Percentiles rank a stretch among this genome's conserved stretches.
Conservation (phyloP, 2,113 vertebrate species). For the Atrichornis clamosus region DNA sequence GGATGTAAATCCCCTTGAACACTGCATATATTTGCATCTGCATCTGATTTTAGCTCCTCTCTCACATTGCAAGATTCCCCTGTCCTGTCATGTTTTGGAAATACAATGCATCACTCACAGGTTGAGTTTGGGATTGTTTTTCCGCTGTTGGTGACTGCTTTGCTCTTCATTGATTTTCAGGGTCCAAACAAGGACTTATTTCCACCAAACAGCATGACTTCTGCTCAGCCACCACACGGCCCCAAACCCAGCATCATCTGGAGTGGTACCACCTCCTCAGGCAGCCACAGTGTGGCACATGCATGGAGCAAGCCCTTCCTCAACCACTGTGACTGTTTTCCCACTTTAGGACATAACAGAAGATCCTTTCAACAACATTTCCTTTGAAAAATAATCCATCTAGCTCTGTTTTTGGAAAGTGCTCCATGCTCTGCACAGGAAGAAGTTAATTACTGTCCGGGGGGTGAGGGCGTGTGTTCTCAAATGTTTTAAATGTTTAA, state of each 20-base stretch:
- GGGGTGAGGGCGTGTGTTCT: slow-evolving; percentile 67
- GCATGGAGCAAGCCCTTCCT: slow-evolving; percentile 3
- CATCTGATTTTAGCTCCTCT: not conserved
- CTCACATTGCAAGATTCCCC: not conserved
- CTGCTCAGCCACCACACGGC: not conserved
- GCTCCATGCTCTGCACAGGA: slow-evolving; percentile 73
- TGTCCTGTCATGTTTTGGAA: fast-evolving
- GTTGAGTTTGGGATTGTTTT: not conserved
- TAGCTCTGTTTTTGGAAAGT: slow-evolving; percentile 76
- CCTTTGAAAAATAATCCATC: slow-evolving; percentile 81
- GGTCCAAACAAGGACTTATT: not conserved
- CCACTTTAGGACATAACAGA: slow-evolving; percentile 60
- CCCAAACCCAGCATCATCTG: not conserved
- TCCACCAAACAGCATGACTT: not conserved
- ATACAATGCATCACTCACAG: not conserved
- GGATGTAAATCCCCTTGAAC: slow-evolving; percentile 32
- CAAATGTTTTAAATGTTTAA: slow-evolving; percentile 73
- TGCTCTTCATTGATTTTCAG: not conserved
- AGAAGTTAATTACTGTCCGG: slow-evolving; percentile 77
- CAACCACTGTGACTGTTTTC: slow-evolving; percentile 34
- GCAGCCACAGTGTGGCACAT: not conserved
- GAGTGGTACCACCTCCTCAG: not conserved
- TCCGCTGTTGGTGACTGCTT: not conserved
- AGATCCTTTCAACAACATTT: slow-evolving; percentile 77
- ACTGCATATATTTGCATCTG: slow-evolving; percentile 31